phyloP scores from a whole-genome alignment of 2,888 invertebrate species.

The Epinotia brunnichana region DNA sequence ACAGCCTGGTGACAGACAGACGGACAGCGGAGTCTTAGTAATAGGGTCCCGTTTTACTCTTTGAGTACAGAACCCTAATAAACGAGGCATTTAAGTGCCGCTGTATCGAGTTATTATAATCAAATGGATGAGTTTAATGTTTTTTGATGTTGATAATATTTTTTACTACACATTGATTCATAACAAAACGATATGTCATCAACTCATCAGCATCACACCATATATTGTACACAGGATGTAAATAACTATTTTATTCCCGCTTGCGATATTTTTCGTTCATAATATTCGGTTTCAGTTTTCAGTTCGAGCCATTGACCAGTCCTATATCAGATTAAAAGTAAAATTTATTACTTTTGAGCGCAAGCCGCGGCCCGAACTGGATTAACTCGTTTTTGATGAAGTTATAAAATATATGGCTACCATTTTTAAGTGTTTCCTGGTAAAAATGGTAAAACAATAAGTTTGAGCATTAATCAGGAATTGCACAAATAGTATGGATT shows the following conservation, averaged over 20 bases:
- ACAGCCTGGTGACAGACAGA: too few relatives aligned
- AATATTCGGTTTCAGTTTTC: conserved; percentile 44
- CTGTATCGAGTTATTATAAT: too few relatives aligned
- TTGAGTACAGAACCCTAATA: too few relatives aligned
- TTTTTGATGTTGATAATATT: not conserved
- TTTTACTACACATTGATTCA: not conserved
- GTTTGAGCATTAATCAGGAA: not conserved
- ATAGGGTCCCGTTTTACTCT: too few relatives aligned
- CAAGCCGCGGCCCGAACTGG: conserved; percentile 40
- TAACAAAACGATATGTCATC: conserved; percentile 1
- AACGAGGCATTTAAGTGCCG: too few relatives aligned
- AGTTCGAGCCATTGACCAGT: conserved; percentile 48
- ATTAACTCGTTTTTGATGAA: conserved; percentile 38
- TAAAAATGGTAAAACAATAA: not conserved
- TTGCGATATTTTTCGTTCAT: conserved; percentile 32
- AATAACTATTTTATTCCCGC: conserved; percentile 26
- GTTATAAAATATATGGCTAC: conserved; percentile 29
- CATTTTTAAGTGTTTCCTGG: conserved; percentile 24
- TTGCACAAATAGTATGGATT: not conserved
- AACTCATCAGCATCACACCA: too few relatives aligned
- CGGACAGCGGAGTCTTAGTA: too few relatives aligned
- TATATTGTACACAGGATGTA: not conserved
- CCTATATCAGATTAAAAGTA: conserved; percentile 50
- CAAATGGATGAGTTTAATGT: too few relatives aligned
- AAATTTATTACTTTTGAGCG: conserved; percentile 51